Percentiles rank a stretch among this genome's conserved stretches.
phyloP scores from a whole-genome alignment of 2,797 vertebrate genomes.

The Rhinoraja longicauda region DNA sequence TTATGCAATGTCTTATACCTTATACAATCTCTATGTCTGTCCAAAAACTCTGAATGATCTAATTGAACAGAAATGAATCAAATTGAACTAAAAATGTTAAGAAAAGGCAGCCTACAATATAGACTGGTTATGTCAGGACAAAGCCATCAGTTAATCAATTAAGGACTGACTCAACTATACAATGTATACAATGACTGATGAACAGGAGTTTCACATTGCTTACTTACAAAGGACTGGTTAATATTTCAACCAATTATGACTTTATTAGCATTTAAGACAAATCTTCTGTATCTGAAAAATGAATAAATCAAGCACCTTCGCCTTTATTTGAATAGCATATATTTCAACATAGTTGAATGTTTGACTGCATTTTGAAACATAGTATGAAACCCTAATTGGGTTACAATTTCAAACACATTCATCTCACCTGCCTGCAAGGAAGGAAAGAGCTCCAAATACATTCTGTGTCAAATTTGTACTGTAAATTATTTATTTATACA shows the following conservation, averaged over 20 bases:
- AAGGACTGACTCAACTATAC: background rate
- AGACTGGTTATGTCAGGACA: background rate
- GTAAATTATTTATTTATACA: background rate
- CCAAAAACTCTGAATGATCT: background rate
- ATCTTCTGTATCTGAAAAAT: background rate
- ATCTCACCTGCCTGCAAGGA: too few relatives aligned
- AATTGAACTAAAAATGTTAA: background rate
- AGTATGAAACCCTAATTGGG: background rate
- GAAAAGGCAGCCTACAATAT: background rate
- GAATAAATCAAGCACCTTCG: slow-evolving; percentile 16
- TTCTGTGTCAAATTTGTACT: background rate
- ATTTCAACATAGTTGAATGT: background rate
- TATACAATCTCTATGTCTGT: background rate
- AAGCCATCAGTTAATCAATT: background rate
- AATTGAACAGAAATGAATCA: background rate
- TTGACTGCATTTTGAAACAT: background rate
- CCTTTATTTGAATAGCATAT: background rate
- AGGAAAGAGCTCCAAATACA: background rate
- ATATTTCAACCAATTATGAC: slow-evolving; percentile 19
- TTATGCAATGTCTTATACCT: background rate
- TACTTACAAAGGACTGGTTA: background rate
- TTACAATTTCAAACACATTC: background rate
- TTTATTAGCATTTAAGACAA: slow-evolving; percentile 17
- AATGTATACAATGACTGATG: background rate
- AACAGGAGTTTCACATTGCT: slow-evolving; percentile 23